phyloP scores from a whole-genome alignment of 2,113 vertebrate genomes.

The Coregonus clupeaformis region DNA sequence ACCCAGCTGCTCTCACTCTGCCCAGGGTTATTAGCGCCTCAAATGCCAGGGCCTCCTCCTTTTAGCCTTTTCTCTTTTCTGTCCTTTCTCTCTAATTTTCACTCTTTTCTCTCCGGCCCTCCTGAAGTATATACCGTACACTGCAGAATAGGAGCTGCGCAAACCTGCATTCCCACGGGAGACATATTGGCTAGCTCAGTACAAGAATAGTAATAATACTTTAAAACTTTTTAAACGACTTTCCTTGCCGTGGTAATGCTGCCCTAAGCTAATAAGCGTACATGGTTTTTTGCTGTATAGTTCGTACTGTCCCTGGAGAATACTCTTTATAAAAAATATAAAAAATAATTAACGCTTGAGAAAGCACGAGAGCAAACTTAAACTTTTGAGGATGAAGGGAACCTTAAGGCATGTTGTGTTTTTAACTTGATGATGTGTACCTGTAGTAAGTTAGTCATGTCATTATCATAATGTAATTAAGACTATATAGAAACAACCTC shows the following conservation, averaged over 20 bases:
- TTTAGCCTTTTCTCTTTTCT: not conserved
- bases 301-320: not conserved
- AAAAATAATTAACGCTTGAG: not conserved
- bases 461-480: not conserved
- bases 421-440: not conserved
- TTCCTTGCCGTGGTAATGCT: too few relatives aligned
- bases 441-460: not conserved
- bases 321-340: not conserved
- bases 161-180: too few relatives aligned
- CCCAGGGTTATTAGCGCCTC: too few relatives aligned
- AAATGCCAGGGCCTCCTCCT: not conserved
- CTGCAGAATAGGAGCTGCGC: not conserved
- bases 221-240: fast-evolving
- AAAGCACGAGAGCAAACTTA: too few relatives aligned
- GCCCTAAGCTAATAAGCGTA: too few relatives aligned
- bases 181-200: too few relatives aligned
- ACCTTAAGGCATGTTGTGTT: too few relatives aligned
- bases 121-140: not conserved
- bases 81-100: not conserved
- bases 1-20: not conserved
- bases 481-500: not conserved
- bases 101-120: not conserved
- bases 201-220: too few relatives aligned
- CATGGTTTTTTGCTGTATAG: not conserved
- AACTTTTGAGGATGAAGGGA: too few relatives aligned